Percentiles rank a stretch among this genome's conserved stretches.
Conservation (phyloP, 2,888 invertebrate genomes). For the Lithophane semibrunnea region DNA sequence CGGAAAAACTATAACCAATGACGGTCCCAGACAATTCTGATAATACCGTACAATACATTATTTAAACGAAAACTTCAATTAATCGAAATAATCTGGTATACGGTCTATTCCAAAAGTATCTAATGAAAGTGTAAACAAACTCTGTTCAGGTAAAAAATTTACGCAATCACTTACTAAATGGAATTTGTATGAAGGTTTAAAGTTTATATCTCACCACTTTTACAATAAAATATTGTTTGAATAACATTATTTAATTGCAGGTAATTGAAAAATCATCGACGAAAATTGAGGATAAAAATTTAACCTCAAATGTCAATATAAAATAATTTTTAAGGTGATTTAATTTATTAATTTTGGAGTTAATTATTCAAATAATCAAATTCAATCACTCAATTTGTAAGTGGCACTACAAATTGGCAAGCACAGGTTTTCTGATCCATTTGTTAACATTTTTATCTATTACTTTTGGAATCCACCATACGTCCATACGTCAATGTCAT, state of each 20-base stretch:
- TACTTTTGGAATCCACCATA: neutral
- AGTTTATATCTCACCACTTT: neutral
- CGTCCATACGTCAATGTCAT: neutral
- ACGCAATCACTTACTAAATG: too few relatives aligned
- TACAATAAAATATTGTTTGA: neutral
- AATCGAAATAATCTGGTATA: too few relatives aligned
- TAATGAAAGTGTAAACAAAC: too few relatives aligned
- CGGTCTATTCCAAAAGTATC: too few relatives aligned
- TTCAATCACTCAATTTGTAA: neutral
- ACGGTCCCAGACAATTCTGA: neutral
- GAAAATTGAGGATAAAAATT: neutral
- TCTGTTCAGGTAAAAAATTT: too few relatives aligned
- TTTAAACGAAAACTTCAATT: too few relatives aligned
- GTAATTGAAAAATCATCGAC: neutral
- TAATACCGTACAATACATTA: too few relatives aligned
- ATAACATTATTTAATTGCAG: neutral
- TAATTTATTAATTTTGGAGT: too few relatives aligned
- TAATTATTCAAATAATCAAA: neutral
- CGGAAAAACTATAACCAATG: too few relatives aligned
- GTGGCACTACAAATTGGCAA: neutral
- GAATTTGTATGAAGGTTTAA: neutral
- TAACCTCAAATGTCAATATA: neutral
- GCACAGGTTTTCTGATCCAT: too few relatives aligned
- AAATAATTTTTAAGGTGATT: too few relatives aligned
- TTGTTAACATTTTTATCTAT: neutral